Evolutionary conservation across 2,888 invertebrate species (phyloP).

Genomic region (Hypsopygia costalis): DNA sequence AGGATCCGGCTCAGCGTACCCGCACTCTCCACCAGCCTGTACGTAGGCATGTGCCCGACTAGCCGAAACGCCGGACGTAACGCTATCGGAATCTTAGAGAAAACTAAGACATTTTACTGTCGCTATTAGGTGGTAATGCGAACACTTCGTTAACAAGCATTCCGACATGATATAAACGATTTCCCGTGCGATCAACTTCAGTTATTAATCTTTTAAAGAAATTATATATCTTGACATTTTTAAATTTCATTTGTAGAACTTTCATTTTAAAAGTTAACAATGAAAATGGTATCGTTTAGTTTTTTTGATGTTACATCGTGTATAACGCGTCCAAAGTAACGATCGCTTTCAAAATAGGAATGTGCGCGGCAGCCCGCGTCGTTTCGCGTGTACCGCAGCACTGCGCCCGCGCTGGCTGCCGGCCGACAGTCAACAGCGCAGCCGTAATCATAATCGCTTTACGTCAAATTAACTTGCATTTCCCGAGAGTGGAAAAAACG

Average conservation of each 20-base stretch:
- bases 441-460: slow-evolving; percentile 50
- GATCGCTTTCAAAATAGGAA: slow-evolving; percentile 19
- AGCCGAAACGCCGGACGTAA: slow-evolving; percentile 30
- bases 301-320: slow-evolving; percentile 28
- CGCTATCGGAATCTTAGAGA: slow-evolving; percentile 52
- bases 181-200: slow-evolving; percentile 28
- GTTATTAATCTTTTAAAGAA: slow-evolving; percentile 7
- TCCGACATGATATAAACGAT: slow-evolving; percentile 38
- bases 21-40: slow-evolving; percentile 47
- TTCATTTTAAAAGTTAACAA: slow-evolving; percentile 63
- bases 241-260: slow-evolving; percentile 55
- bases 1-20: slow-evolving; percentile 38
- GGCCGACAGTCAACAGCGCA: slow-evolving; percentile 18
- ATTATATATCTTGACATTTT: neutral
- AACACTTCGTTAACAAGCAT: slow-evolving; percentile 48
- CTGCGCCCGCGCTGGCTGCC: slow-evolving; percentile 38
- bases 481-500: slow-evolving; percentile 69
- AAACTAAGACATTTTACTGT: slow-evolving; percentile 46
- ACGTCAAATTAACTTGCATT: slow-evolving; percentile 68
- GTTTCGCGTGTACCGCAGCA: slow-evolving; percentile 43
- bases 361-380: slow-evolving; percentile 50
- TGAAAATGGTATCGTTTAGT: slow-evolving; percentile 41
- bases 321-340: slow-evolving; percentile 28
- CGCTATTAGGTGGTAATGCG: slow-evolving; percentile 40
- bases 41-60: slow-evolving; percentile 57